phyloP scores from a whole-genome alignment of 2,797 vertebrate species.

The Leptodactylus fallax region DNA sequence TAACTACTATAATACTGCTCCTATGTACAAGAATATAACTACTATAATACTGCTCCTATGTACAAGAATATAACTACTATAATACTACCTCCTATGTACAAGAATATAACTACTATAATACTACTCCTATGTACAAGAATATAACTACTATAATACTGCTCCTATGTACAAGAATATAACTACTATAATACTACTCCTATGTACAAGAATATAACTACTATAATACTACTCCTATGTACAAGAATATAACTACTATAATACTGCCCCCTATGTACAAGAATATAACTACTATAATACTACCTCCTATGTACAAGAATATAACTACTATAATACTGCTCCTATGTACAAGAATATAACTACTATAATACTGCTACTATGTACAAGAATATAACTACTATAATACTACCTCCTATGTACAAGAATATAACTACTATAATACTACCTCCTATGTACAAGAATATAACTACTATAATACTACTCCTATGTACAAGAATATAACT shows the following conservation, averaged over 20 bases:
- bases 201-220: too few relatives aligned
- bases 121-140: too few relatives aligned
- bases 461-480: constrained; percentile 9
- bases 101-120: too few relatives aligned
- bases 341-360: constrained; percentile 11
- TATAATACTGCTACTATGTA: constrained; percentile 1
- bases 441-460: constrained; percentile 6
- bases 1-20: not conserved
- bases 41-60: not conserved
- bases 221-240: not conserved
- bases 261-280: constrained; percentile 3
- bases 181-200: too few relatives aligned
- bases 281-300: constrained; percentile 11
- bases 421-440: constrained; percentile 19
- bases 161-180: too few relatives aligned
- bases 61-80: too few relatives aligned
- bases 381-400: constrained; percentile 16
- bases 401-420: constrained; percentile 7
- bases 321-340: constrained; percentile 15
- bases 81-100: too few relatives aligned
- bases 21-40: not conserved
- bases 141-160: too few relatives aligned
- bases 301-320: constrained; percentile 1
- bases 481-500: constrained; percentile 16
- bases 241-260: constrained; percentile 13